Percentiles rank a stretch among this genome's conserved stretches.
Evolutionary conservation across 2,888 invertebrate genomes (phyloP).

Genomic region (Calameuta pallipes): DNA sequence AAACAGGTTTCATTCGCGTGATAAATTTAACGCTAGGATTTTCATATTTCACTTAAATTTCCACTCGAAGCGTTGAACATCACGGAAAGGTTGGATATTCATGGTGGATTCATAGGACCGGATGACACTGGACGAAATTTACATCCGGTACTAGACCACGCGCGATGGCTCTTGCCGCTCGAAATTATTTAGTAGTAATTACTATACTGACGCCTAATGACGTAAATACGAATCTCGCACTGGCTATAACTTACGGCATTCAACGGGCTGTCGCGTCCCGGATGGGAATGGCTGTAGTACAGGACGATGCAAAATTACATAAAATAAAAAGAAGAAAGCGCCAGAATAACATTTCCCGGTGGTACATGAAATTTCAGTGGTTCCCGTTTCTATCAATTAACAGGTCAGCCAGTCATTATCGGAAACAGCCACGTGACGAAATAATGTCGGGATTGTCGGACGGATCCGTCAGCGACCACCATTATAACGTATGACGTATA

Average conservation of each 20-base stretch:
- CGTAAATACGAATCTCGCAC: neutral
- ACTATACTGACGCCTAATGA: conserved; percentile 32
- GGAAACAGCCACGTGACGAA: neutral
- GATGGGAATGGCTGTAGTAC: neutral
- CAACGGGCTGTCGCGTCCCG: neutral
- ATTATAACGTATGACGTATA: conserved; percentile 56
- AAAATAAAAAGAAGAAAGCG: neutral
- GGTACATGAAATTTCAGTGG: neutral
- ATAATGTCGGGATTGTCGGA: conserved; percentile 21
- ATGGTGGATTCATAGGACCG: conserved; percentile 59
- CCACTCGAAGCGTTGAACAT: conserved; percentile 55
- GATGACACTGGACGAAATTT: conserved; percentile 50
- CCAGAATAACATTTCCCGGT: neutral
- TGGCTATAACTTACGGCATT: neutral
- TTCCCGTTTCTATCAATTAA: neutral
- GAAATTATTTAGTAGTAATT: conserved; percentile 64
- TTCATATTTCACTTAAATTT: conserved; percentile 63
- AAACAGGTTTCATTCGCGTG: neutral
- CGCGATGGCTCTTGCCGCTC: conserved; percentile 42
- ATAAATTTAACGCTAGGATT: conserved; percentile 41
- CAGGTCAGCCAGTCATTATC: neutral
- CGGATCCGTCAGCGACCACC: conserved; percentile 53
- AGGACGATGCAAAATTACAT: neutral
- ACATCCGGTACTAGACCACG: conserved; percentile 45
- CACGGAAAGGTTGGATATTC: conserved; percentile 57